Percentiles rank a stretch among this genome's conserved stretches.
Conservation (phyloP, 2,797 vertebrate genomes). For the Ctenochaetus hawaiiensis region DNA sequence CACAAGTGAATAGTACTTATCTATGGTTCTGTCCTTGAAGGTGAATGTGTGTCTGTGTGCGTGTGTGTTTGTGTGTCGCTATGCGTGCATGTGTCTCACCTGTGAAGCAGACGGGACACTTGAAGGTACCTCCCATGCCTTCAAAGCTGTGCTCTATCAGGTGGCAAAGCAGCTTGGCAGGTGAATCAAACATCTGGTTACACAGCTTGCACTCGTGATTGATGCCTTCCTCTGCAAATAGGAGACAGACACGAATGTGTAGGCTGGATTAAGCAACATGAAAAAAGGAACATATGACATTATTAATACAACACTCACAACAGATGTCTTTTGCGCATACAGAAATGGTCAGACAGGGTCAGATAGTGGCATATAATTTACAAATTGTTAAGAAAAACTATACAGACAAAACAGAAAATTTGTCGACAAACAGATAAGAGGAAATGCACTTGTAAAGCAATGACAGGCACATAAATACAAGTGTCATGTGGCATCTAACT, state of each 20-base stretch:
- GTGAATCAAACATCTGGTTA: slow-evolving; percentile 99
- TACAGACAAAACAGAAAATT: background rate
- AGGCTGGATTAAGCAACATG: slow-evolving; percentile 57
- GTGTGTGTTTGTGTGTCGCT: slow-evolving; percentile 12
- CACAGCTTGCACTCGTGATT: slow-evolving; percentile 99
- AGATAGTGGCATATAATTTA: background rate
- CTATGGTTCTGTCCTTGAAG: slow-evolving; percentile 68
- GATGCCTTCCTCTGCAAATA: slow-evolving; percentile 99
- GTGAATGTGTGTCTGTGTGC: slow-evolving; percentile 27
- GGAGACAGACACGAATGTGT: slow-evolving; percentile 73
- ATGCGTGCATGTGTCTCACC: slow-evolving; percentile 85
- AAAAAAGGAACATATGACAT: slow-evolving; percentile 84
- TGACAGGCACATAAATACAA: background rate
- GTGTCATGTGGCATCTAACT: background rate
- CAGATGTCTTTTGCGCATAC: slow-evolving; percentile 17
- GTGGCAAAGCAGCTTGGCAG: slow-evolving; percentile 99
- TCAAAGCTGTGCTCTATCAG: slow-evolving; percentile 99
- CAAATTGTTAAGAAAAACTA: background rate
- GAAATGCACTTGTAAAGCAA: background rate
- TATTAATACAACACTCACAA: slow-evolving; percentile 34
- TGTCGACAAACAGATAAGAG: background rate
- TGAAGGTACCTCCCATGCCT: slow-evolving; percentile 99
- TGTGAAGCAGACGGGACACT: slow-evolving; percentile 99
- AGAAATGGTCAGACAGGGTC: background rate
- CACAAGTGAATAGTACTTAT: slow-evolving; percentile 58